A percentile compares a stretch with the other conserved stretches of the same genome.
These are phyloP conservation scores for Holothuria glaberrima DNA, from an alignment of 35 echinoderm and acorn worm species.

Conservation along the genomic window DNA sequence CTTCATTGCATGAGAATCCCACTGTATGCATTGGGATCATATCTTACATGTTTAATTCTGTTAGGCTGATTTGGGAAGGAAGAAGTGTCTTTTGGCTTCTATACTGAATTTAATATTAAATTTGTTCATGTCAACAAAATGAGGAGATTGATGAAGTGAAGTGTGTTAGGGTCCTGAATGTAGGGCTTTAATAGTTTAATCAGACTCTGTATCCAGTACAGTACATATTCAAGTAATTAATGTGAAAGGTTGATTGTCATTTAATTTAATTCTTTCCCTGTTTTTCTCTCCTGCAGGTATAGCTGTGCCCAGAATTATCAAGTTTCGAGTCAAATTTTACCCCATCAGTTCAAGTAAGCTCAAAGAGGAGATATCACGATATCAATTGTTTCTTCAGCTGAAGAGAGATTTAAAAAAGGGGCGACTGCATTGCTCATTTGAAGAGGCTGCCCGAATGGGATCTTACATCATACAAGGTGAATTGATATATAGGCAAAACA, in stretches of 20 bases:
- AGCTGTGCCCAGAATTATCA: conserved; percentile 63
- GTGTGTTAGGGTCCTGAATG: too few species aligned
- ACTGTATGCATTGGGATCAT: too few species aligned
- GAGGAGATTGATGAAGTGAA: too few species aligned
- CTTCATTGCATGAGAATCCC: neutral
- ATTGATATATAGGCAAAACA: neutral
- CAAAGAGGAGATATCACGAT: conserved; percentile 87
- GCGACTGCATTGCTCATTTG: conserved; percentile 73
- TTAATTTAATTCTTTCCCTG: too few species aligned
- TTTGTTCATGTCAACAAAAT: too few species aligned
- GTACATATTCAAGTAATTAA: too few species aligned
- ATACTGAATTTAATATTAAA: neutral
- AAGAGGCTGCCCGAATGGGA: conserved; percentile 81
- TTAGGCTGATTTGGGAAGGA: neutral
- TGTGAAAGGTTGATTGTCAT: too few species aligned
- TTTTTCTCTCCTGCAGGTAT: conserved; percentile 58
- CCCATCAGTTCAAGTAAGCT: conserved; percentile 69
- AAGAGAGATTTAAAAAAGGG: conserved; percentile 86
- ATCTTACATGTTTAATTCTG: neutral
- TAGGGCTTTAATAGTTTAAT: too few species aligned
- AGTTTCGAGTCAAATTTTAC: conserved; percentile 91
- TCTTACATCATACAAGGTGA: conserved; percentile 94
- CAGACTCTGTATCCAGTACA: too few species aligned
- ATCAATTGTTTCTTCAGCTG: conserved; percentile 86
- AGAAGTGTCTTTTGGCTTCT: neutral